Conservation (phyloP, 2,113 vertebrate species). For the Phaetusa simplex region DNA sequence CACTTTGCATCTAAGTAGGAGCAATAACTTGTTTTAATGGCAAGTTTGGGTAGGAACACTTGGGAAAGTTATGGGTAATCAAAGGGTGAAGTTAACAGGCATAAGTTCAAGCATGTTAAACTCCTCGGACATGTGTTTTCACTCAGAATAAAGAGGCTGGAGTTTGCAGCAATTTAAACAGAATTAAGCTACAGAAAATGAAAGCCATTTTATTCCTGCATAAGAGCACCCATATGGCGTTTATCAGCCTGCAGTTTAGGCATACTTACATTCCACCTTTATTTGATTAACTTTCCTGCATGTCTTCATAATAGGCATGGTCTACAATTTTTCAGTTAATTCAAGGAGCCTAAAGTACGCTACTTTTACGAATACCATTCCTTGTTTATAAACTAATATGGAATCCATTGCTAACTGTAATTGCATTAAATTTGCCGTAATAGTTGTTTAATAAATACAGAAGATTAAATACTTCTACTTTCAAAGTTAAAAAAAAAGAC, state of each 20-base stretch:
- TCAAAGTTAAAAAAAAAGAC: not conserved
- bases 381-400: not conserved
- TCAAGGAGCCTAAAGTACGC: not conserved
- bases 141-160: slow-evolving; percentile 30
- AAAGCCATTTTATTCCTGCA: slow-evolving; percentile 29
- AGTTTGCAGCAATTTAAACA: slow-evolving; percentile 57
- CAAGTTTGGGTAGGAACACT: not conserved
- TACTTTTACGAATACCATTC: not conserved
- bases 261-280: slow-evolving; percentile 28
- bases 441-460: not conserved
- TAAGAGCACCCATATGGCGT: slow-evolving; percentile 16
- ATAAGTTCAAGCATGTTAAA: slow-evolving; percentile 16
- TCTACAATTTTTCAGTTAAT: not conserved
- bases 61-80: slow-evolving; percentile 10
- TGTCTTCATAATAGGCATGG: not conserved
- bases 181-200: slow-evolving; percentile 54
- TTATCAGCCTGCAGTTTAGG: slow-evolving; percentile 28
- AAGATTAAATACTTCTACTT: not conserved
- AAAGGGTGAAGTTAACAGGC: slow-evolving; percentile 37
- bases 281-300: slow-evolving; percentile 42
- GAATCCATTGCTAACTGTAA: not conserved
- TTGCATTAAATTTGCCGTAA: not conserved
- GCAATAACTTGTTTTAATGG: not conserved
- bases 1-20: not conserved
- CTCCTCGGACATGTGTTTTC: slow-evolving; percentile 51